phyloP scores from a whole-genome alignment of 2,797 vertebrate species.

The Coilia nasus region DNA sequence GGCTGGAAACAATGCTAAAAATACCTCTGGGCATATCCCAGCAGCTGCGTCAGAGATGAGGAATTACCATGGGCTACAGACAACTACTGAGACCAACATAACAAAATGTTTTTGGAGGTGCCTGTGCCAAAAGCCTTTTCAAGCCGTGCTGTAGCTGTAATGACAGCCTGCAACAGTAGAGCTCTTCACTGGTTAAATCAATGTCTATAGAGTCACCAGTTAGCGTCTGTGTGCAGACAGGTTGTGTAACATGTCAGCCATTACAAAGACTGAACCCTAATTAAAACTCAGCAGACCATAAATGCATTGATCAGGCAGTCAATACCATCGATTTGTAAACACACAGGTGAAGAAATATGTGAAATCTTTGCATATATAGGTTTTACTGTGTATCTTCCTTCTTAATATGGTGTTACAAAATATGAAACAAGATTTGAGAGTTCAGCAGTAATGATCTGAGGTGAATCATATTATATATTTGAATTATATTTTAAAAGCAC shows the following conservation, averaged over 20 bases:
- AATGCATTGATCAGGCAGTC: constrained; percentile 3
- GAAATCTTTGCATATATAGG: background rate
- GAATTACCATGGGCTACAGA: background rate
- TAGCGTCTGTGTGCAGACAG: background rate
- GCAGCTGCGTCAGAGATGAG: background rate
- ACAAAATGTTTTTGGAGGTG: background rate
- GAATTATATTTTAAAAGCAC: background rate
- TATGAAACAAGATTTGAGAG: background rate
- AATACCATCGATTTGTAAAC: background rate
- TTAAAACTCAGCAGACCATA: constrained; percentile 10
- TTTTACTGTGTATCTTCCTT: background rate
- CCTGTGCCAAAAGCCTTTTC: background rate
- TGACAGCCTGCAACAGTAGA: background rate
- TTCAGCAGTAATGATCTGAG: background rate
- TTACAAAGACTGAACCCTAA: background rate
- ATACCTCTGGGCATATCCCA: constrained; percentile 57
- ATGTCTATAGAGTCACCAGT: background rate
- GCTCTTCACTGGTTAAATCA: background rate
- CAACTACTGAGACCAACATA: background rate
- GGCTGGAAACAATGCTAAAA: constrained; percentile 63
- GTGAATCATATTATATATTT: background rate
- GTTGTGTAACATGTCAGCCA: background rate
- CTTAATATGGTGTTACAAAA: background rate
- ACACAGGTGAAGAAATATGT: background rate
- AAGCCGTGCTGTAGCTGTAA: background rate